A percentile compares a stretch with the other conserved stretches of the same genome.
Conservation (phyloP, 2,113 vertebrate genomes). For the Passerina amoena region DNA sequence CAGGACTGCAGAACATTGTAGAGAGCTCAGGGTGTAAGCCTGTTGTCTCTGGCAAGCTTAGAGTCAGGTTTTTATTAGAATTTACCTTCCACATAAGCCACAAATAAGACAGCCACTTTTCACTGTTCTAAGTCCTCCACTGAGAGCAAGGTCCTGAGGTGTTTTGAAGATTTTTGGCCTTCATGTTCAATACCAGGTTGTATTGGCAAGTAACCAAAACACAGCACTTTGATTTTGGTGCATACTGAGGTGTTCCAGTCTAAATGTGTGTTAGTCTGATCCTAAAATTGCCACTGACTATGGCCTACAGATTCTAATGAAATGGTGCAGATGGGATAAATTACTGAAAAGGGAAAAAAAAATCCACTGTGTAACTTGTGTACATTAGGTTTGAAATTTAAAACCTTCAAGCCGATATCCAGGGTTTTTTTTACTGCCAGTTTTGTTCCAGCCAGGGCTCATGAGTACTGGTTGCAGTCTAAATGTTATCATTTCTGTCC, state of each 20-base stretch:
- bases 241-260: neutral
- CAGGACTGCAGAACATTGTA: neutral
- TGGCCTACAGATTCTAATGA: neutral
- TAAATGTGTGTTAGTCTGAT: neutral
- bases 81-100: neutral
- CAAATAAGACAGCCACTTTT: neutral
- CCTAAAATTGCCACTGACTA: neutral
- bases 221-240: neutral
- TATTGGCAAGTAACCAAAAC: slow-evolving; percentile 2
- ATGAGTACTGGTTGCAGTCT: neutral
- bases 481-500: slow-evolving; percentile 43
- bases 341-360: slow-evolving; percentile 22
- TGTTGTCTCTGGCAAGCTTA: accelerated
- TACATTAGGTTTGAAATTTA: slow-evolving; percentile 36
- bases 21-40: neutral
- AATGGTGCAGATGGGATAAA: slow-evolving; percentile 46
- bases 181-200: neutral
- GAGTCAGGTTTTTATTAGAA: neutral
- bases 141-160: neutral
- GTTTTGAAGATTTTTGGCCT: neutral
- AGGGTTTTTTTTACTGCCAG: neutral
- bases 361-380: slow-evolving; percentile 20
- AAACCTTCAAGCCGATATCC: slow-evolving; percentile 48
- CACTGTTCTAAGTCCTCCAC: neutral
- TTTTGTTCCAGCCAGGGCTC: neutral